phyloP scores from a whole-genome alignment of 2,113 vertebrate species.

The Elanoides forficatus region DNA sequence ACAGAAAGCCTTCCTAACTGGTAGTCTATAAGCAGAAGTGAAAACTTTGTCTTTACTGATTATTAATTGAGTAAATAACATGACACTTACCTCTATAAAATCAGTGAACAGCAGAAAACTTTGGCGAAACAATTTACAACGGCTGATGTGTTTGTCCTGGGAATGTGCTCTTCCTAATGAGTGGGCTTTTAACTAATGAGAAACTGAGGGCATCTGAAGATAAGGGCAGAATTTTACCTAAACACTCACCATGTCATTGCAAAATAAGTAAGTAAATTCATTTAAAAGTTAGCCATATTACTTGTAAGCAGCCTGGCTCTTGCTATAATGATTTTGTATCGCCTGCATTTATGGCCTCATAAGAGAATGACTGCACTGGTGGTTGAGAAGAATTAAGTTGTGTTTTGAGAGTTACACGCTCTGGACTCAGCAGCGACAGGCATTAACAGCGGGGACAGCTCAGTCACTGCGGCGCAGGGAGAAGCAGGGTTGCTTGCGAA shows the following conservation, averaged over 20 bases:
- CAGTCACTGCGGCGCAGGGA: rapidly evolving
- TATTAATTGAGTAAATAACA: conserved; percentile 29
- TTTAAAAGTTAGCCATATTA: not conserved
- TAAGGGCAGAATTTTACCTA: not conserved
- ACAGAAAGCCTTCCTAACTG: not conserved
- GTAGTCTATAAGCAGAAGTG: not conserved
- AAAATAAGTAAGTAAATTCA: not conserved
- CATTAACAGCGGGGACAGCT: not conserved
- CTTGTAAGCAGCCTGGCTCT: not conserved
- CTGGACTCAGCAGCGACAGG: not conserved
- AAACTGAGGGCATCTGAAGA: conserved; percentile 5
- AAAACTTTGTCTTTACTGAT: not conserved
- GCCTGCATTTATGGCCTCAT: not conserved
- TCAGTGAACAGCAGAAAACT: conserved; percentile 28
- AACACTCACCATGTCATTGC: not conserved
- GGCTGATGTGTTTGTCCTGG: conserved; percentile 25
- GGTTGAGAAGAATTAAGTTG: not conserved
- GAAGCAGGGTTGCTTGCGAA: not conserved
- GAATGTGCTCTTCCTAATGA: conserved; percentile 48
- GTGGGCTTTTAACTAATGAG: conserved; percentile 49
- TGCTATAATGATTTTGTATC: not conserved
- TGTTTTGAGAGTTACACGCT: not conserved
- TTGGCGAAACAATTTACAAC: conserved; percentile 26
- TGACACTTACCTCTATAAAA: conserved; percentile 54
- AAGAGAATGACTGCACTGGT: not conserved